phyloP scores from a whole-genome alignment of 2,113 vertebrate genomes.

The Ictidomys tridecemlineatus region DNA sequence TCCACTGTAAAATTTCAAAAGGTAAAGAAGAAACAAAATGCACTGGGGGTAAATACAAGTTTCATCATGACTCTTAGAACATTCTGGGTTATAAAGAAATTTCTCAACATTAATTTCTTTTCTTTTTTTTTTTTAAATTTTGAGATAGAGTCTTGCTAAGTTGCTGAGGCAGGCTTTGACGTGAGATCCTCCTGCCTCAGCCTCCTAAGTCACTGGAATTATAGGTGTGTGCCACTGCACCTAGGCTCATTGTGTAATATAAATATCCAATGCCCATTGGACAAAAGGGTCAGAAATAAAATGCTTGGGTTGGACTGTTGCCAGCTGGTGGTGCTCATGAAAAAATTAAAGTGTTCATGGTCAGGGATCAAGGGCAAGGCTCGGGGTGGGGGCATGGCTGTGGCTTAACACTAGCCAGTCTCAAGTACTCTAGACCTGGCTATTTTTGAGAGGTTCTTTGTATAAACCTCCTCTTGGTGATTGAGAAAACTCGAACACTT shows the following conservation, averaged over 20 bases:
- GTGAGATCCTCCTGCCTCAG: too few species aligned
- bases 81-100: not conserved
- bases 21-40: not conserved
- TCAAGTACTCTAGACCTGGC: not conserved
- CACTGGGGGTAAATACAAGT: not conserved
- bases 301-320: not conserved
- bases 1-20: not conserved
- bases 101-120: not conserved
- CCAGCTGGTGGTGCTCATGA: not conserved
- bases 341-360: not conserved
- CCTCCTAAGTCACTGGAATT: too few species aligned
- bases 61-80: not conserved
- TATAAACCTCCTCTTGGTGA: not conserved
- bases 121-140: too few species aligned
- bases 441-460: not conserved
- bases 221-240: too few species aligned
- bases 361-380: rapidly evolving
- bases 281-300: not conserved
- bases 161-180: too few species aligned
- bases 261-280: not conserved
- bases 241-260: not conserved
- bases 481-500: not conserved
- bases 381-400: too few species aligned
- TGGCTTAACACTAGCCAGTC: not conserved
- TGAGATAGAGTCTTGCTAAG: too few species aligned